A percentile compares a stretch with the other conserved stretches of the same genome.
Evolutionary conservation across 2,113 vertebrate genomes (phyloP).

Genomic region (Zosterops lateralis): DNA sequence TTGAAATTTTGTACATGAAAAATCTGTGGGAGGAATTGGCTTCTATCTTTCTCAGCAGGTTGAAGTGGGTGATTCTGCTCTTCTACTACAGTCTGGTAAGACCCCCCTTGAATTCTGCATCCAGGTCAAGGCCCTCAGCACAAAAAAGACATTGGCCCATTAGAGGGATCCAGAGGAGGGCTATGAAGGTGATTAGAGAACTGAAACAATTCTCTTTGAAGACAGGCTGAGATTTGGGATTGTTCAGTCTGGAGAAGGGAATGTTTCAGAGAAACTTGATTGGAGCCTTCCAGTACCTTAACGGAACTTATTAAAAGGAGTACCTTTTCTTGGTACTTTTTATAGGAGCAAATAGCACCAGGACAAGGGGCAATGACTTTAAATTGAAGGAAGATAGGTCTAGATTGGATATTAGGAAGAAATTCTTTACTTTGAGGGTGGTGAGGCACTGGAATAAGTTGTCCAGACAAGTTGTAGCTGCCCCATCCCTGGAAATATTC

Average conservation of each 20-base stretch:
- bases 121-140: not conserved
- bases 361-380: not conserved
- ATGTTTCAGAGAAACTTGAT: not conserved
- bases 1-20: not conserved
- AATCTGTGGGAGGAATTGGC: not conserved
- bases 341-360: not conserved
- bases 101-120: not conserved
- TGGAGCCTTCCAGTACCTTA: not conserved
- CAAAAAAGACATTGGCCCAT: accelerated
- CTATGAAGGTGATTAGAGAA: not conserved
- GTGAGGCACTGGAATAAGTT: not conserved
- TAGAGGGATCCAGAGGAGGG: not conserved
- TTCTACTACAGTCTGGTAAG: not conserved
- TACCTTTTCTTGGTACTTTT: not conserved
- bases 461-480: not conserved
- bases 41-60: not conserved
- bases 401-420: not conserved
- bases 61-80: not conserved
- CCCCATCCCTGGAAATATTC: not conserved
- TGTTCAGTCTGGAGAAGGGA: not conserved
- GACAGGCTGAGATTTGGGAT: not conserved
- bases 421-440: not conserved
- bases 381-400: not conserved
- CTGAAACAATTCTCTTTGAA: not conserved
- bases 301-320: accelerated